A percentile compares a stretch with the other conserved stretches of the same genome.
phyloP scores from a whole-genome alignment of 2,888 invertebrate species.

The Eugnorisma glareosa region DNA sequence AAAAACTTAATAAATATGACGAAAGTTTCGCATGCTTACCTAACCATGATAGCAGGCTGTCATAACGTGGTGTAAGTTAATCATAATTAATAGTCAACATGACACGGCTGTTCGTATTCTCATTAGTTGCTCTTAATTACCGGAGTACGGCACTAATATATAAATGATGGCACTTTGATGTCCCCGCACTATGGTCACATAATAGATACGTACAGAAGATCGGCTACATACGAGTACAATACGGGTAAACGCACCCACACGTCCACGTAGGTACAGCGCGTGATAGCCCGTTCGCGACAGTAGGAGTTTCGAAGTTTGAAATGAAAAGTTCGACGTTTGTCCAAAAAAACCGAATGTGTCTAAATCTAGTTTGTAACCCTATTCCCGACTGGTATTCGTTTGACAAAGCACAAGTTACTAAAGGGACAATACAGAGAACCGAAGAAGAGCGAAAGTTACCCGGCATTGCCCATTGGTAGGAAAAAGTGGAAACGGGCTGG shows the following conservation, averaged over 20 bases:
- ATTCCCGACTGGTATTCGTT: not conserved
- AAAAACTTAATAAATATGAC: conserved; percentile 39
- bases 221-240: not conserved
- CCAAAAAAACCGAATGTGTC: not conserved
- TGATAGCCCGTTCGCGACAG: not conserved
- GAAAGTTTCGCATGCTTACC: conserved; percentile 35
- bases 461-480: too few relatives aligned
- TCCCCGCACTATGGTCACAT: conserved; percentile 28
- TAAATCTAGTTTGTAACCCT: not conserved
- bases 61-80: conserved; percentile 49
- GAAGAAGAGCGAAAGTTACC: too few relatives aligned
- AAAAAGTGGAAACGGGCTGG: too few relatives aligned
- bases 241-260: not conserved
- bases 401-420: not conserved
- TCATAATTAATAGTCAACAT: conserved; percentile 67
- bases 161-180: conserved; percentile 69
- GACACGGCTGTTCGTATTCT: conserved; percentile 66
- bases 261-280: not conserved
- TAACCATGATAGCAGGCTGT: conserved; percentile 40
- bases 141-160: conserved; percentile 65
- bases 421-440: not conserved
- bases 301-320: not conserved
- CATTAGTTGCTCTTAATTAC: conserved; percentile 68
- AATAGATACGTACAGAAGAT: conserved; percentile 17
- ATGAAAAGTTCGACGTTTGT: not conserved